Conservation (phyloP, 2,113 vertebrate species). For the Lontra canadensis region DNA sequence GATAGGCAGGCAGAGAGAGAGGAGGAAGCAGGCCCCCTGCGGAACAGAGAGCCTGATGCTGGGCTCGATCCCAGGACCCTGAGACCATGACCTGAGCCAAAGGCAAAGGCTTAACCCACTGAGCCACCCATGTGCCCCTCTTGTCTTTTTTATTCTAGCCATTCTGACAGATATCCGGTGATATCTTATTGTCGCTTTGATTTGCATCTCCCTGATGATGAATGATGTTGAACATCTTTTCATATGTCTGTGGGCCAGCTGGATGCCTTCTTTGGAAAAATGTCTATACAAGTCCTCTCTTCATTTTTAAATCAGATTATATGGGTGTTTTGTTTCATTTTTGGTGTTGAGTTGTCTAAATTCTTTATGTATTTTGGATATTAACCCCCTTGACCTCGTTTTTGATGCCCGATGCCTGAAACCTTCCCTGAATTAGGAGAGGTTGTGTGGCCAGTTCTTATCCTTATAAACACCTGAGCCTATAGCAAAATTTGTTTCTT, state of each 20-base stretch:
- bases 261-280: background rate
- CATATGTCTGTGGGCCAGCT: background rate
- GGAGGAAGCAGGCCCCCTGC: too few species aligned
- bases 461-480: background rate
- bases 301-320: background rate
- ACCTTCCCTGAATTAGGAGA: background rate
- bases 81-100: too few species aligned
- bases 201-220: background rate
- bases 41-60: too few species aligned
- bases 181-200: background rate
- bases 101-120: too few species aligned
- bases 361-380: background rate
- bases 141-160: background rate
- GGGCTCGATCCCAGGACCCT: too few species aligned
- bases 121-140: too few species aligned
- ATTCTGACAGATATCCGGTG: background rate
- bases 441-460: background rate
- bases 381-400: background rate
- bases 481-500: slow-evolving; percentile 21
- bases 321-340: background rate
- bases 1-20: too few species aligned
- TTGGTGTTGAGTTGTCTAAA: background rate
- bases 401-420: background rate
- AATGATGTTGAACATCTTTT: background rate
- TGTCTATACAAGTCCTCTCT: background rate